A percentile compares a stretch with the other conserved stretches of the same genome.
phyloP scores from a whole-genome alignment of 2,797 vertebrate genomes.

The Sibirionetta formosa region DNA sequence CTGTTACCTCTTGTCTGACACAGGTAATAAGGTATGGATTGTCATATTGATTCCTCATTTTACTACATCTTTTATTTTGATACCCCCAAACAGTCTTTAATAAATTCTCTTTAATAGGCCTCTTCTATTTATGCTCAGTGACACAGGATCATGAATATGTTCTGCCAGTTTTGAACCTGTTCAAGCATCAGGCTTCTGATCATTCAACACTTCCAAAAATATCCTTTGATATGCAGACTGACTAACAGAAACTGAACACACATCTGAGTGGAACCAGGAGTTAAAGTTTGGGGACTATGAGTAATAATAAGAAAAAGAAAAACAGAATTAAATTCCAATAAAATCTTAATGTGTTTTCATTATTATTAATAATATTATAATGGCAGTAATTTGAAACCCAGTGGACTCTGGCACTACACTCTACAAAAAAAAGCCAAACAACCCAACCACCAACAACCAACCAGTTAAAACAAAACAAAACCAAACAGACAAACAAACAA shows the following conservation, averaged over 20 bases:
- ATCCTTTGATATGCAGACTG: not conserved
- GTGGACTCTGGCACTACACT: rapidly evolving
- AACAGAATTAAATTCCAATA: not conserved
- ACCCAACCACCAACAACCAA: no score
- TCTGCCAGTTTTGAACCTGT: not conserved
- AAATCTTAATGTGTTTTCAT: not conserved
- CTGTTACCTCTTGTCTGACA: not conserved
- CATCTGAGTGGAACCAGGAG: not conserved
- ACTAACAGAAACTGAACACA: not conserved
- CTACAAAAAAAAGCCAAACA: not conserved
- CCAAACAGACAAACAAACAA: no score
- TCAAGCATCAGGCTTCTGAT: not conserved
- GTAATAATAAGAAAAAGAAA: not conserved
- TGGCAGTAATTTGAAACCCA: not conserved
- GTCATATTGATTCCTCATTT: not conserved
- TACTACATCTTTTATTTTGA: not conserved
- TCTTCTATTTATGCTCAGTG: not conserved
- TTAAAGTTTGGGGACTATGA: not conserved
- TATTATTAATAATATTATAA: not conserved
- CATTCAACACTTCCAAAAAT: not conserved
- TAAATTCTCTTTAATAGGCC: not conserved
- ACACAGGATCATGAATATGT: not conserved
- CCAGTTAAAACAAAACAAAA: no score
- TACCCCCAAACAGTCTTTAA: not conserved
- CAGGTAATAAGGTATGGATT: not conserved